These are phyloP conservation scores for Conchocele bisecta DNA, from an alignment of 2,888 invertebrate genomes.

Conservation along the genomic window DNA sequence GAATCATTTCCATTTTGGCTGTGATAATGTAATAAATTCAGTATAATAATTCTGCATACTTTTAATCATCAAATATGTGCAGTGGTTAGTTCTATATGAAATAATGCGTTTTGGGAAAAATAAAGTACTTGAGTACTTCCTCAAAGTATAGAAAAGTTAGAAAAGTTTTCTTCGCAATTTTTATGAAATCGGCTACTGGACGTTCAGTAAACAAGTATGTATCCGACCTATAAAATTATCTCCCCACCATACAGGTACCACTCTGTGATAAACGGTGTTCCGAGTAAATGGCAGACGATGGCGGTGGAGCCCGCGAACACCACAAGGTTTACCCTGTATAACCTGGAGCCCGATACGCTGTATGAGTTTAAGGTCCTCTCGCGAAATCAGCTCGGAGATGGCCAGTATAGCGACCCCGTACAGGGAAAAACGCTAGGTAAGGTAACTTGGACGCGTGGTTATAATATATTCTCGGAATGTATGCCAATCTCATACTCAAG, in stretches of 20 bases:
- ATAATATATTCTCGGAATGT: too few relatives aligned
- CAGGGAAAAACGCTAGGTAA: slow-evolving; percentile 95
- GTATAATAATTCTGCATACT: too few relatives aligned
- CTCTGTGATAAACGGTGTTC: slow-evolving; percentile 52
- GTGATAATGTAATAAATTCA: too few relatives aligned
- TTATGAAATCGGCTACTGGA: too few relatives aligned
- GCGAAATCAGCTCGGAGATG: slow-evolving; percentile 96
- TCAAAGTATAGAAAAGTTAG: neutral
- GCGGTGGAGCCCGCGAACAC: slow-evolving; percentile 96
- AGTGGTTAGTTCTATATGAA: too few relatives aligned
- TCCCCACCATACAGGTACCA: slow-evolving; percentile 72
- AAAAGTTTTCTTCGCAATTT: too few relatives aligned
- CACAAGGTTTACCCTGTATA: slow-evolving; percentile 95
- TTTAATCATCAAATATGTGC: too few relatives aligned
- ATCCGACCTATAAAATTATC: neutral
- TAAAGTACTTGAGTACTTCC: neutral
- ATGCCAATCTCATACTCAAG: too few relatives aligned
- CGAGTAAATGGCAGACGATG: slow-evolving; percentile 93
- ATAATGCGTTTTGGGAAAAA: too few relatives aligned
- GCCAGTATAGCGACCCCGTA: slow-evolving; percentile 97
- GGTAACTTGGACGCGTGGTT: too few relatives aligned
- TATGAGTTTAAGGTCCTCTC: slow-evolving; percentile 99
- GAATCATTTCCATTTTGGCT: too few relatives aligned
- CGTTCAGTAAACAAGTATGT: neutral
- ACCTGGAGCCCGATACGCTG: slow-evolving; percentile 93